A percentile compares a stretch with the other conserved stretches of the same genome.
Evolutionary conservation across 2,888 invertebrate genomes (phyloP).

Genomic region (Drosophila longiperda): DNA sequence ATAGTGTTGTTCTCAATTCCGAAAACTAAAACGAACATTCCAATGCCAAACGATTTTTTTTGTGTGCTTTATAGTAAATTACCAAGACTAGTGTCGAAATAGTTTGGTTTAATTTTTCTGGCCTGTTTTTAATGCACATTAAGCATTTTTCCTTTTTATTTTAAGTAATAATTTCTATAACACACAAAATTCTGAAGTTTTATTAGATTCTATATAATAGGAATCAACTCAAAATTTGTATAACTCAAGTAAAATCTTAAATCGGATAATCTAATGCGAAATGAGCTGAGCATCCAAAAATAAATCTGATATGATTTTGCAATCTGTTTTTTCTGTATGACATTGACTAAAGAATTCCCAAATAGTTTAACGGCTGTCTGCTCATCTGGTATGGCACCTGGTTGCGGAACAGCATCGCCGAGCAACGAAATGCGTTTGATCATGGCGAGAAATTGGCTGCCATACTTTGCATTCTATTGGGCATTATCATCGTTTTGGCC

Average conservation of each 20-base stretch:
- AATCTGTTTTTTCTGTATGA: slow-evolving; percentile 23
- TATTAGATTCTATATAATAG: not conserved
- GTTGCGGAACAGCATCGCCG: slow-evolving; percentile 68
- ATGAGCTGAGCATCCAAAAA: slow-evolving; percentile 26
- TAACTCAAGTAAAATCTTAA: not conserved
- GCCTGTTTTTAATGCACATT: not conserved
- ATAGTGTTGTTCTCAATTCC: not conserved
- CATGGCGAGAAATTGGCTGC: slow-evolving; percentile 74
- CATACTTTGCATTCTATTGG: slow-evolving; percentile 71
- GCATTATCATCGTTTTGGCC: slow-evolving; percentile 64
- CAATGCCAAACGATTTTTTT: not conserved
- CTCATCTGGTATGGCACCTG: slow-evolving; percentile 78
- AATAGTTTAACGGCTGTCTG: slow-evolving; percentile 72
- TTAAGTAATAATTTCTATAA: not conserved
- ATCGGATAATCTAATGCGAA: not conserved
- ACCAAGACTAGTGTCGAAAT: not conserved
- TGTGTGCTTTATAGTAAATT: not conserved
- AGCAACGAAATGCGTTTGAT: slow-evolving; percentile 59
- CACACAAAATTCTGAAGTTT: not conserved
- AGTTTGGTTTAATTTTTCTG: not conserved
- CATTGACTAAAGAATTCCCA: slow-evolving; percentile 39
- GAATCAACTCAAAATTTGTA: not conserved
- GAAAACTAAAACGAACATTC: not conserved
- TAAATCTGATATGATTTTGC: slow-evolving; percentile 16
- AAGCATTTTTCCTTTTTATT: not conserved